phyloP scores from a whole-genome alignment of 2,113 vertebrate genomes.

The Tychaedon coryphoeus region DNA sequence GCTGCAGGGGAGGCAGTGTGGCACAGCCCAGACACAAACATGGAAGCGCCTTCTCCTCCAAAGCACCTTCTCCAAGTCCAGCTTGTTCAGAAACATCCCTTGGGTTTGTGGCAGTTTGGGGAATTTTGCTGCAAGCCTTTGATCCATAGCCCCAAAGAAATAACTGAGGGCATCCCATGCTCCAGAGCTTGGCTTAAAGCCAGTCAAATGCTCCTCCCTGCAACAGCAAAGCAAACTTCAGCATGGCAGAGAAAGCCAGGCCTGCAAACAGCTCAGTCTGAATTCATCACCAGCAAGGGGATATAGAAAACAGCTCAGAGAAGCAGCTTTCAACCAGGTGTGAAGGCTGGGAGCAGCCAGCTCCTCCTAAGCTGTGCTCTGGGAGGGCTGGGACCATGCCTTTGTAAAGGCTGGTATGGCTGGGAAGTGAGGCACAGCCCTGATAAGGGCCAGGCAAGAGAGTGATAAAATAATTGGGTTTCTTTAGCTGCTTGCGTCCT shows the following conservation, averaged over 20 bases:
- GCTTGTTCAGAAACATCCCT: background rate
- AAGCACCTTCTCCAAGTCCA: background rate
- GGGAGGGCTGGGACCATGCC: background rate
- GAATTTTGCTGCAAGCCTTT: background rate
- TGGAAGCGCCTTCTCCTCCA: background rate
- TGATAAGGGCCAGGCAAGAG: background rate
- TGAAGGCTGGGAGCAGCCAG: background rate
- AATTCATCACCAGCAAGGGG: background rate
- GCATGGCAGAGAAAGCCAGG: background rate
- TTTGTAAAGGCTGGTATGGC: background rate
- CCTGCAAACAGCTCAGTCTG: background rate
- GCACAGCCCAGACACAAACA: fast-evolving
- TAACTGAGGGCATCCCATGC: background rate
- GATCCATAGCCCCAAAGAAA: background rate
- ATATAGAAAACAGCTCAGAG: background rate
- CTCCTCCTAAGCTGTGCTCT: background rate
- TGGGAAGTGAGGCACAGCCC: background rate
- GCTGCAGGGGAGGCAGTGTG: fast-evolving
- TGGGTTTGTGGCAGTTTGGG: background rate
- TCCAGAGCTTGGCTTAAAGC: background rate
- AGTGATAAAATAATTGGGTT: background rate
- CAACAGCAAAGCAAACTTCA: background rate
- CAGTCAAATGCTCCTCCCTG: background rate
- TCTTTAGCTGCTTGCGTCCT: background rate
- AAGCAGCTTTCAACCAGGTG: background rate